Conservation (phyloP, 2,113 vertebrate species). For the Microcebus jonahi region DNA sequence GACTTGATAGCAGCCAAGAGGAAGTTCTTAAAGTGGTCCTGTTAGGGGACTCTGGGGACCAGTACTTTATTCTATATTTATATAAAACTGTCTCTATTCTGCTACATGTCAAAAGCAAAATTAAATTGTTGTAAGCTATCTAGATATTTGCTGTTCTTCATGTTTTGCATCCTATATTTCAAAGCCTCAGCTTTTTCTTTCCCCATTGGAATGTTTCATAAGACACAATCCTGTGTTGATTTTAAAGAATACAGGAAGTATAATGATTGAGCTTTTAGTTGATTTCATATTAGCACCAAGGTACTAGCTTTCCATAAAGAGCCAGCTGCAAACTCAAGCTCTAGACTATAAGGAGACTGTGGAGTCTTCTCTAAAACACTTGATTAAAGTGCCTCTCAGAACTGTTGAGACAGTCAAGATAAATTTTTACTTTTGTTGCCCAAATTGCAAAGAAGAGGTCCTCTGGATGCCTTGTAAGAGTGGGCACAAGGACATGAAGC, state of each 20-base stretch:
- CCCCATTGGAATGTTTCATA: not conserved
- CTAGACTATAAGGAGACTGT: not conserved
- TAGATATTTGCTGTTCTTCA: not conserved
- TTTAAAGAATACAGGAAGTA: not conserved
- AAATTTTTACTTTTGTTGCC: not conserved
- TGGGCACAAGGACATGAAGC: not conserved
- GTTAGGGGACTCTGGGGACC: not conserved
- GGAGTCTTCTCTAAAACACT: not conserved
- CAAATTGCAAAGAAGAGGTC: not conserved
- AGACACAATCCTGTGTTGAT: not conserved
- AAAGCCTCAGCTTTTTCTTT: not conserved
- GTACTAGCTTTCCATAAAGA: not conserved
- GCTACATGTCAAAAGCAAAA: not conserved
- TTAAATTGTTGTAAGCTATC: not conserved
- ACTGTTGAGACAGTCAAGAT: not conserved
- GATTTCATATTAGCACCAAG: not conserved
- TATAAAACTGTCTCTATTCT: not conserved
- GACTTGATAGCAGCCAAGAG: not conserved
- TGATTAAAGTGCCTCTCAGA: not conserved
- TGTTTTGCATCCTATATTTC: not conserved
- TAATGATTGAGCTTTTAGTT: not conserved
- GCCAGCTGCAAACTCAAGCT: not conserved
- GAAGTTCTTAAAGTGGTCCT: not conserved
- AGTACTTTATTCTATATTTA: not conserved
- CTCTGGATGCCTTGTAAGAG: not conserved